phyloP scores from a whole-genome alignment of 2,797 vertebrate genomes.

The Sciurus vulgaris region DNA sequence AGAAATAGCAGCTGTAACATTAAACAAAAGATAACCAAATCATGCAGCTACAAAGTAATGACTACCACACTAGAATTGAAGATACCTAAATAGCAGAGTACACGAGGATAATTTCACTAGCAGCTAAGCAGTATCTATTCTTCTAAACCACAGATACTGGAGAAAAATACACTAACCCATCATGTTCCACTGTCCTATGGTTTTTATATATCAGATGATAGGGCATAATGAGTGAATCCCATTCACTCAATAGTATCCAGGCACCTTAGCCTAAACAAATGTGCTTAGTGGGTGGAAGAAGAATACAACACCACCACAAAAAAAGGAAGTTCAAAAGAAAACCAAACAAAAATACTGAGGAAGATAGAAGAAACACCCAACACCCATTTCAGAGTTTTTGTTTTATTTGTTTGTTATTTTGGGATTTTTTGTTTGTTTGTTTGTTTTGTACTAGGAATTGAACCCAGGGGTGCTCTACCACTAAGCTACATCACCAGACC shows the following conservation, averaged over 20 bases:
- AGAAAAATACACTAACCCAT: neutral
- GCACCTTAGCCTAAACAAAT: neutral
- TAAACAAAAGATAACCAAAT: neutral
- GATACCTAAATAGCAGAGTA: neutral
- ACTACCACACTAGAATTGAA: neutral
- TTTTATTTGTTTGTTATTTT: no score
- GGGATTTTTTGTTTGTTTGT: no score
- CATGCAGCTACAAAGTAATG: neutral
- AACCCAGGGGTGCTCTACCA: no score
- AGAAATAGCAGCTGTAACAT: neutral
- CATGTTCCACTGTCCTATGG: no score
- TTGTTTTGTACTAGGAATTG: no score
- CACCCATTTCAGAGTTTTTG: no score
- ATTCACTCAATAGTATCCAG: neutral
- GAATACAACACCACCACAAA: neutral
- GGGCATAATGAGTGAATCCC: neutral
- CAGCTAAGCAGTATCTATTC: neutral
- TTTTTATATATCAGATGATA: no score
- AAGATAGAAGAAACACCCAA: neutral
- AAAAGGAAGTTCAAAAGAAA: conserved; percentile 3
- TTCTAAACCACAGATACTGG: neutral
- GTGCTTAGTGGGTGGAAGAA: neutral
- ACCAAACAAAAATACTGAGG: neutral
- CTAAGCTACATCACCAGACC: no score
- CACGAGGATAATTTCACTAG: neutral